Percentiles rank a stretch among this genome's conserved stretches.
These are phyloP conservation scores for Neodontobutis hainanensis DNA, from an alignment of 2,113 vertebrate genomes.

Conservation along the genomic window DNA sequence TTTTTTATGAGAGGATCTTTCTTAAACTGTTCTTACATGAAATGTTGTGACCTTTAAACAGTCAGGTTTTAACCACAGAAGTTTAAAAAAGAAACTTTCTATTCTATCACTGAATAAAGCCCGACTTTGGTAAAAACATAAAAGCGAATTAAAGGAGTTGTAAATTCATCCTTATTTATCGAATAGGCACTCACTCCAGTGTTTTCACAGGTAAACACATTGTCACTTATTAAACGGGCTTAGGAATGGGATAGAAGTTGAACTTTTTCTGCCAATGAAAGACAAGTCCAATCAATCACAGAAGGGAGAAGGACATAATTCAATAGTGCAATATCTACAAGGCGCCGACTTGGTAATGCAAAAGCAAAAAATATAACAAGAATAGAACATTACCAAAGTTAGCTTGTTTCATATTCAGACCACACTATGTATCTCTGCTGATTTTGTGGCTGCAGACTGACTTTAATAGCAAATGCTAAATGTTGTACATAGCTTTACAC, in stretches of 20 bases:
- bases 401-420: too few species aligned
- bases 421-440: too few species aligned
- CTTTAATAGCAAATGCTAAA: neutral
- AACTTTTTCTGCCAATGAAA: too few species aligned
- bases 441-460: too few species aligned
- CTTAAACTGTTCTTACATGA: constrained; percentile 15
- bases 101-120: neutral
- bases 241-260: too few species aligned
- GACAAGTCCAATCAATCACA: too few species aligned
- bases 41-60: constrained; percentile 23
- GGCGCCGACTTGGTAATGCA: too few species aligned
- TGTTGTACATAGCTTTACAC: constrained; percentile 51
- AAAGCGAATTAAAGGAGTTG: neutral
- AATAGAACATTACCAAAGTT: too few species aligned
- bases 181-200: neutral
- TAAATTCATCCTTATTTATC: neutral
- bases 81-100: constrained; percentile 52
- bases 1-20: constrained; percentile 8
- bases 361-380: too few species aligned
- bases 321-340: too few species aligned
- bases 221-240: too few species aligned
- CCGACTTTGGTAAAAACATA: neutral
- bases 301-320: too few species aligned
- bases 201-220: neutral
- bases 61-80: neutral